Percentiles rank a stretch among this genome's conserved stretches.
phyloP scores from a whole-genome alignment of 2,113 vertebrate species.

The Rhinopomastus cyanomelas region DNA sequence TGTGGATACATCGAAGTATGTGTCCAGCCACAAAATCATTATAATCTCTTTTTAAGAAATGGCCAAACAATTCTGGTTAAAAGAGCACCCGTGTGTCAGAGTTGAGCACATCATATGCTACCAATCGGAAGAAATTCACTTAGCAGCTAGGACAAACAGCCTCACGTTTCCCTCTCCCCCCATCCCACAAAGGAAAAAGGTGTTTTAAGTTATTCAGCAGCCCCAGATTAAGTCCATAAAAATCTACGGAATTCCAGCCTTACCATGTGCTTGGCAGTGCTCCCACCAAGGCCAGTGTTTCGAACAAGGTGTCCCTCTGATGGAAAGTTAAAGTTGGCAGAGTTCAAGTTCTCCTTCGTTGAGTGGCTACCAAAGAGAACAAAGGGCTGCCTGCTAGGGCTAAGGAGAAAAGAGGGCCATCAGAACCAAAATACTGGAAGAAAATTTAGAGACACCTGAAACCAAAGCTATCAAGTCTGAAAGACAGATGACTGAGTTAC shows the following conservation, averaged over 20 bases:
- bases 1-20: not conserved
- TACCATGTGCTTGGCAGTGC: slow-evolving; percentile 91
- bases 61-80: not conserved
- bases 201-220: not conserved
- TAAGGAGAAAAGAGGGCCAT: slow-evolving; percentile 34
- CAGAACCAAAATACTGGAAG: not conserved
- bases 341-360: slow-evolving; percentile 84
- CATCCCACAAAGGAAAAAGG: not conserved
- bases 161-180: not conserved
- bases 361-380: slow-evolving; percentile 92
- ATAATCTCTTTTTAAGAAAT: not conserved
- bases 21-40: not conserved
- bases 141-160: not conserved
- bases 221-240: not conserved
- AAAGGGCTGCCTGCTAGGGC: slow-evolving; percentile 88
- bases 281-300: slow-evolving; percentile 84
- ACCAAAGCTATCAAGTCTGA: not conserved
- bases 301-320: slow-evolving; percentile 93
- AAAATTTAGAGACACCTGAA: not conserved
- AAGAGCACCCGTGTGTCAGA: not conserved
- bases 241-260: slow-evolving; percentile 13
- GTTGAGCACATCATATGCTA: not conserved
- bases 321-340: slow-evolving; percentile 91
- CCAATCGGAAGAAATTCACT: not conserved
- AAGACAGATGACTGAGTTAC: not conserved